Percentiles rank a stretch among this genome's conserved stretches.
These are phyloP conservation scores for Monomorium pharaonis DNA, from an alignment of 1,140 invertebrate genomes.

Conservation along the genomic window DNA sequence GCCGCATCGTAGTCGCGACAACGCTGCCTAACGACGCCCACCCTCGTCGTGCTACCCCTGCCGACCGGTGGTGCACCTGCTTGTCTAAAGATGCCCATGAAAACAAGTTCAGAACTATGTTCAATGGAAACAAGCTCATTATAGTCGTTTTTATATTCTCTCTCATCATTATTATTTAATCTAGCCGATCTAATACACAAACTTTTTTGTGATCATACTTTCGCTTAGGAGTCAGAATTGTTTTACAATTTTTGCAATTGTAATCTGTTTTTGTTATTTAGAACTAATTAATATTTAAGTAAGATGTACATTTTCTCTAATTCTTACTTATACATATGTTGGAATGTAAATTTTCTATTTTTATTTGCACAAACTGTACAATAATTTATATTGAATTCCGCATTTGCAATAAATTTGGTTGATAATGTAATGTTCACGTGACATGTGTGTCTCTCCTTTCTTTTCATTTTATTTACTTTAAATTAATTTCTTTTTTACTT, in stretches of 20 bases:
- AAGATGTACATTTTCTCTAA: neutral
- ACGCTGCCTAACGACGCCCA: conserved; percentile 39
- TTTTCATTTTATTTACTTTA: neutral
- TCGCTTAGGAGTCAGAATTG: neutral
- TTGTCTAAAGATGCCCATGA: neutral
- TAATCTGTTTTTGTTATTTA: neutral
- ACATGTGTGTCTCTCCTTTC: neutral
- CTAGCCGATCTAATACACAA: neutral
- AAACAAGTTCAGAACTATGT: neutral
- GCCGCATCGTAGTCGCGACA: neutral
- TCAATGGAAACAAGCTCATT: neutral
- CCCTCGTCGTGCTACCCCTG: conserved; percentile 12
- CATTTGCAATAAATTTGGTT: conserved; percentile 34
- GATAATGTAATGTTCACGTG: conserved; percentile 6
- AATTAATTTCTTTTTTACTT: neutral
- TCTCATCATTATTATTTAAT: neutral
- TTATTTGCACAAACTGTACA: neutral
- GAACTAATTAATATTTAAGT: neutral
- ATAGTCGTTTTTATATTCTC: neutral
- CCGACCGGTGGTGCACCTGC: conserved; percentile 23
- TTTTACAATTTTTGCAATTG: neutral
- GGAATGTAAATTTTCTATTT: neutral
- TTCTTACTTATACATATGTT: neutral
- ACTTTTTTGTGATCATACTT: neutral
- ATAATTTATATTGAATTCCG: neutral